phyloP scores from a whole-genome alignment of 2,888 invertebrate genomes.

The Myathropa florea region DNA sequence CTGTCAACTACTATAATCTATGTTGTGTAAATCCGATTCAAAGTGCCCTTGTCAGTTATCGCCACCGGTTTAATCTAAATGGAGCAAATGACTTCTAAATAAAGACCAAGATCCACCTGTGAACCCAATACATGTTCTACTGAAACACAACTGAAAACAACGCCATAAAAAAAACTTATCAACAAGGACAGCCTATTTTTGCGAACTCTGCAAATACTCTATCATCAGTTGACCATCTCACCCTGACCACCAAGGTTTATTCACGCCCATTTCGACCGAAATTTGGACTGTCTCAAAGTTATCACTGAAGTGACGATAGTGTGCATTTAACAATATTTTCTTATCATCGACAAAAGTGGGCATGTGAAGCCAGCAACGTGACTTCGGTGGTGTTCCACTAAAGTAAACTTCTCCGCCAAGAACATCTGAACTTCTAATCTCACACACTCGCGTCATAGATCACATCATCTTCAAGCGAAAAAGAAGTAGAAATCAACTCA shows the following conservation, averaged over 20 bases:
- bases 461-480: slow-evolving; percentile 4
- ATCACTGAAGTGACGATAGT: neutral
- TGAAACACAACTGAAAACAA: neutral
- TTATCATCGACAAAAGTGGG: neutral
- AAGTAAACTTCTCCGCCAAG: slow-evolving; percentile 14
- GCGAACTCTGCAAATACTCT: neutral
- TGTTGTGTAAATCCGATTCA: neutral
- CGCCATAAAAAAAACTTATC: neutral
- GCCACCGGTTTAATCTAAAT: neutral
- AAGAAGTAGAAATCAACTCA: neutral
- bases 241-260: neutral
- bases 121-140: neutral
- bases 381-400: slow-evolving; percentile 5
- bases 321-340: neutral
- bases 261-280: neutral
- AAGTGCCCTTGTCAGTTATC: neutral
- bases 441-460: slow-evolving; percentile 34
- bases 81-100: neutral
- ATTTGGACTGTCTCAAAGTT: neutral
- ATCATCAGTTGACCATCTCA: neutral
- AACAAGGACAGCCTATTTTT: neutral
- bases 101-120: neutral
- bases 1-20: too few relatives aligned
- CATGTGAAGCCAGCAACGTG: slow-evolving; percentile 10
- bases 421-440: slow-evolving; percentile 54